Evolutionary conservation across 2,113 vertebrate genomes (phyloP).

Genomic region (Telmatochromis bifrenatus): DNA sequence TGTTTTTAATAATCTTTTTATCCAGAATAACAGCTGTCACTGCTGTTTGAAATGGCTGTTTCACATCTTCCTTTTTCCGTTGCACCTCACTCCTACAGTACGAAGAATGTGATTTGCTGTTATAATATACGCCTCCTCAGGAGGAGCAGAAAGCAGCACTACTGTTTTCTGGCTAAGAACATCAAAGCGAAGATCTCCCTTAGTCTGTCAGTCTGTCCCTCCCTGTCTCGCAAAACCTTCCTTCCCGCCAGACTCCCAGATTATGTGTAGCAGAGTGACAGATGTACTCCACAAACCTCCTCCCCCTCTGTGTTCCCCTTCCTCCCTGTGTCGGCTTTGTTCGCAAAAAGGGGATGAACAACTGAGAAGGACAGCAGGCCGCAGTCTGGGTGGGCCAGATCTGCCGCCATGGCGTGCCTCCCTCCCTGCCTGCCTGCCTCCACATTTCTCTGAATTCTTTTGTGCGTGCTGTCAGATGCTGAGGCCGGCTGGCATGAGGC

Average conservation of each 20-base stretch:
- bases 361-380: slow-evolving; percentile 61
- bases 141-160: neutral
- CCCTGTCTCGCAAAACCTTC: neutral
- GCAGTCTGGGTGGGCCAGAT: slow-evolving; percentile 71
- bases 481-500: neutral
- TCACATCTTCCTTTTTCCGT: neutral
- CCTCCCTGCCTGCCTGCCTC: slow-evolving; percentile 14
- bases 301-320: neutral
- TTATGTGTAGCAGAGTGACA: slow-evolving; percentile 56
- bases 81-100: neutral
- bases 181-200: neutral
- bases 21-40: neutral
- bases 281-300: slow-evolving; percentile 49
- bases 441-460: slow-evolving; percentile 24
- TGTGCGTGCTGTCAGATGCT: slow-evolving; percentile 26
- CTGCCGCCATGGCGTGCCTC: slow-evolving; percentile 17
- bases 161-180: neutral
- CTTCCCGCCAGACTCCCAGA: slow-evolving; percentile 37
- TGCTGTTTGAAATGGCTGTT: neutral
- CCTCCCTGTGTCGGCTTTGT: slow-evolving; percentile 59
- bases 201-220: neutral
- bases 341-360: slow-evolving; percentile 36
- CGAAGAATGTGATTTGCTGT: neutral
- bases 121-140: neutral
- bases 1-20: neutral